Evolutionary conservation across 1,140 invertebrate genomes (phyloP), one percentile per base, ranked within the genome.

Genomic region (Scaptomyza graminum): DNA sequence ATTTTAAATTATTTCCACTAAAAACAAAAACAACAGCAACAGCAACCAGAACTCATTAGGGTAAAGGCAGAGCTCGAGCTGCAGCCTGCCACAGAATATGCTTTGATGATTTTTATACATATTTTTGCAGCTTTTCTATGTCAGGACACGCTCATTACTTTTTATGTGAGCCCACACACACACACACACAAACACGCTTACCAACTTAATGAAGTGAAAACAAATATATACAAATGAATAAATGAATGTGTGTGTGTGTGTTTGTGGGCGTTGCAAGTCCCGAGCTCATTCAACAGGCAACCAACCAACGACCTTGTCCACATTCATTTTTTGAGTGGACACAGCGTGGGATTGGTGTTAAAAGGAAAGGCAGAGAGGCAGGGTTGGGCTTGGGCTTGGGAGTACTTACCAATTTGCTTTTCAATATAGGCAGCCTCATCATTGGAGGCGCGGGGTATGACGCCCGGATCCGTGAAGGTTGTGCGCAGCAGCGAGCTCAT

Each of bases 391-490:
- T n/a, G n/a, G n/a, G n/a, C n/a, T n/a, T n/a, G n/a, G 34, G 28
- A 49, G 31, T 63, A 82, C 76, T 90, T 93, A 95, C 95, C 95
- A 91, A 96, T 96, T 94, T 96, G 95, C 93, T 95, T 96, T 93
- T 99, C 98, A 71, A 97, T 96, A 91, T 98, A 97, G 73, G 96
- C 96, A 70, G 97, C 97, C 94, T 99, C 98, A 91, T 98, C 97
- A 47, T 95, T 94, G 34, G 96, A 97, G 43, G 98, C 97, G 81
- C 95, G 92, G 65, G 98, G 98, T 84, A 99, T 97, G 71, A 99
- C 96, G 66, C 98, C 98, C 46, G 98, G 98, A 93, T 99, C 98
- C 85, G 96, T 97, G 92, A 98, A 98, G 91, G 96, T 97, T 62
- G 98, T 99, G 87, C 97, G 94, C 73, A 99, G 94, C 67, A 99